Conservation (phyloP, 2,113 vertebrate species). For the Uria aalge region DNA sequence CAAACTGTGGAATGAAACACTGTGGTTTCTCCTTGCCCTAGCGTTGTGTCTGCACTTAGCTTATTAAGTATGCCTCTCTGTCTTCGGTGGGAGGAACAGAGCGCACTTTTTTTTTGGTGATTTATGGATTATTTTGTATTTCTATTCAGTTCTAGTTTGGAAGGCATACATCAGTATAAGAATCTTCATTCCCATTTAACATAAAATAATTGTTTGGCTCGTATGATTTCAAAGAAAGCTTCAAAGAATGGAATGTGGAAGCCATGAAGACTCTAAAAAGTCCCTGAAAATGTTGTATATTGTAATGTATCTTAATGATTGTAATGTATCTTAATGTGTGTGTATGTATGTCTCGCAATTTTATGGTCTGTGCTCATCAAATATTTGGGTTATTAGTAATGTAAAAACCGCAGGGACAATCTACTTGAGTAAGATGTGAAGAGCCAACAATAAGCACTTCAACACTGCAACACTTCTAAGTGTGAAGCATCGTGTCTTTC, state of each 20-base stretch:
- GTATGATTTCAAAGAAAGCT: not conserved
- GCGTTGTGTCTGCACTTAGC: not conserved
- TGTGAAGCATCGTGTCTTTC: not conserved
- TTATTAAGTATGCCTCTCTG: not conserved
- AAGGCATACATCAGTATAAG: not conserved
- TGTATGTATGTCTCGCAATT: not conserved
- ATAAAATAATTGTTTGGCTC: not conserved
- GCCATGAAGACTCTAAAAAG: not conserved
- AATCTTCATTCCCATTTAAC: not conserved
- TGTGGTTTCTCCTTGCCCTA: not conserved
- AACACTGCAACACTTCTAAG: not conserved
- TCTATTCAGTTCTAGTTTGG: not conserved
- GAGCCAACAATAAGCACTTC: not conserved
- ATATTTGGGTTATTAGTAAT: not conserved
- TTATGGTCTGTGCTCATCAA: not conserved
- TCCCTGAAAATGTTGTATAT: not conserved
- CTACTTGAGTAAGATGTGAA: not conserved
- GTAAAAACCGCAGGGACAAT: not conserved
- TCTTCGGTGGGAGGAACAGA: not conserved
- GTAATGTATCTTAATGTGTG: not conserved
- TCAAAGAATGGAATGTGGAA: not conserved
- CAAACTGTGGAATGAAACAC: not conserved
- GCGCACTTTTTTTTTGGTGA: fast-evolving
- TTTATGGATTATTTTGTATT: not conserved
- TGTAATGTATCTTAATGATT: not conserved